phyloP scores from a whole-genome alignment of 2,113 vertebrate species.

The Serilophus lunatus region DNA sequence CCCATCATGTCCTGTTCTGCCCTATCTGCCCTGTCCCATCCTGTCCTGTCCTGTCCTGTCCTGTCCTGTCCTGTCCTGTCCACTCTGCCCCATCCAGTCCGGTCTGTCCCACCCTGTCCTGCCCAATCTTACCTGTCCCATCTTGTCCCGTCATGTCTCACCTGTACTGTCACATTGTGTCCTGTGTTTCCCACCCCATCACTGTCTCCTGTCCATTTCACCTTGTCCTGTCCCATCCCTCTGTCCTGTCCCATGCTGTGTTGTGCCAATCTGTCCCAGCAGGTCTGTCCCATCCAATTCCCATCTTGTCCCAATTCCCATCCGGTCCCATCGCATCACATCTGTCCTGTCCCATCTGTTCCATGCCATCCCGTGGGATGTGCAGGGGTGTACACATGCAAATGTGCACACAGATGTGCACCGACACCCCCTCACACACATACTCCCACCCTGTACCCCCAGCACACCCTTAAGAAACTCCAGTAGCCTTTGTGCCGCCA shows the following conservation, averaged over 20 bases:
- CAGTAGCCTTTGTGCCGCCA: not conserved
- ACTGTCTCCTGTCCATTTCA: not conserved
- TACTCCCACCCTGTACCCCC: not conserved
- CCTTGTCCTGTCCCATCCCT: not conserved
- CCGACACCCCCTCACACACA: accelerated
- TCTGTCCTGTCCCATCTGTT: not conserved
- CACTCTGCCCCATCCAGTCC: not conserved
- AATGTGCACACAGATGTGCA: not conserved
- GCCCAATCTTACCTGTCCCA: not conserved
- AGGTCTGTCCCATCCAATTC: not conserved
- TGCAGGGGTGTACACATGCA: not conserved
- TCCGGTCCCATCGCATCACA: not conserved
- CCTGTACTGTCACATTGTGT: not conserved
- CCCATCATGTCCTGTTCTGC: not conserved
- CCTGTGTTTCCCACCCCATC: not conserved
- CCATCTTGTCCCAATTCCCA: not conserved
- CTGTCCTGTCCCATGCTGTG: not conserved
- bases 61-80: not conserved
- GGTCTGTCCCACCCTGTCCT: not conserved
- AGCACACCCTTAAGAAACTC: not conserved
- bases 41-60: not conserved
- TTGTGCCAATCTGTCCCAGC: not conserved
- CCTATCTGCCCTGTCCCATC: not conserved
- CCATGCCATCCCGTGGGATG: not conserved
- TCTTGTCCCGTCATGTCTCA: too few relatives aligned